phyloP scores from a whole-genome alignment of 64 coral and sea anemone genomes.

The Dendrophyllia cribrosa region DNA sequence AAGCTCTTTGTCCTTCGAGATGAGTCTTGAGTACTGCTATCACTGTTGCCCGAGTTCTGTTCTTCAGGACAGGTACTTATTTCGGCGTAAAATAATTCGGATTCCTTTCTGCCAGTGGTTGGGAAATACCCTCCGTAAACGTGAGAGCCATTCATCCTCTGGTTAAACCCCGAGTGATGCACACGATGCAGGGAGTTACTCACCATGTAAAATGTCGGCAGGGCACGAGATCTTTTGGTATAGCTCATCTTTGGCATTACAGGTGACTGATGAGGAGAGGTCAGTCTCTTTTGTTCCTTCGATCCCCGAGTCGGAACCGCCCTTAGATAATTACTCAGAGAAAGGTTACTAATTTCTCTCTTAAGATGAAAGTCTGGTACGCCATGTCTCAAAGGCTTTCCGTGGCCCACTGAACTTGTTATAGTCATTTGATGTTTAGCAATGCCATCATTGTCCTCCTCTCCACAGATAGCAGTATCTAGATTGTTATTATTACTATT shows the following conservation, averaged over 20 bases:
- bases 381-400: background rate
- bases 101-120: background rate
- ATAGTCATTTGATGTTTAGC: background rate
- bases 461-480: background rate
- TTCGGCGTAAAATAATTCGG: slow-evolving; percentile 43
- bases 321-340: slow-evolving; percentile 81
- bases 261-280: slow-evolving; percentile 2
- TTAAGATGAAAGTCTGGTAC: slow-evolving; percentile 10
- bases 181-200: slow-evolving; percentile 4
- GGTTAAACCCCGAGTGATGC: background rate
- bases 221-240: slow-evolving; percentile 58
- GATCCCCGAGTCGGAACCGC: slow-evolving; percentile 42
- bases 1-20: background rate
- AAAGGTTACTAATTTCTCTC: slow-evolving; percentile 86
- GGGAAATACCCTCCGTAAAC: slow-evolving; percentile 64
- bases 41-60: background rate
- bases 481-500: background rate
- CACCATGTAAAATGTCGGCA: slow-evolving; percentile 10
- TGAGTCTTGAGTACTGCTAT: background rate
- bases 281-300: background rate
- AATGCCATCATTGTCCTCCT: background rate
- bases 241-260: slow-evolving; percentile 80
- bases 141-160: background rate
- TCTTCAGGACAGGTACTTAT: background rate
- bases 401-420: background rate